Evolutionary conservation across 2,888 invertebrate species (phyloP), one percentile per base, ranked within the genome.

Genomic region (Ornithoptera priamus): DNA sequence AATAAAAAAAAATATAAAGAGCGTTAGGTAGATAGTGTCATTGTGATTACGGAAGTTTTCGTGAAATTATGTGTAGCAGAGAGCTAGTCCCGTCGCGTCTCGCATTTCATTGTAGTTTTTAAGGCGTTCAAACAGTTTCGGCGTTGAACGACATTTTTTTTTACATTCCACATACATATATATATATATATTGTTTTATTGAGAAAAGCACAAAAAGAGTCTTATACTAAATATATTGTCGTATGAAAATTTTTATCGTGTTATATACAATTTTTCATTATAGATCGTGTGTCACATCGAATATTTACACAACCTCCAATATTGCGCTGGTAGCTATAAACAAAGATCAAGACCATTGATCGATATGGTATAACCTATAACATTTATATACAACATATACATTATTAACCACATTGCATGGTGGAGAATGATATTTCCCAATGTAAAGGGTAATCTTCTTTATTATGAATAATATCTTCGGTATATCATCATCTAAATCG

Each of bases 1-100:
- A 22, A 22, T 22, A 22, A 22, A 22, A 22, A 22, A 22, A 12
- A 63, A 58, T 62, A 68, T 65, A 18, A 46, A 12, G 46, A 58
- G 60, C 60, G 59, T 62, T 36, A 70, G 42, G n/a, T 53, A 59
- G 42, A n/a, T 22, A 12, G 24, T 46, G 42, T 46, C 20, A 63
- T 18, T 24, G 53, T 30, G 57, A 58, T 53, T 53, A 46, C 46
- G 18, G n/a, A 42, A 58, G 22, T 24, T 59, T 80, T 81, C 78
- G 80, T 82, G 77, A 82, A 82, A 85, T 85, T 85, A 85, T 84
- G 82, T 86, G 88, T 85, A 84, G 82, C 78, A 77, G 84, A 81
- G 76, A 78, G 76, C 92, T 92, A 92, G 92, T 91, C 91, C 89
- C 90, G 92, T 85, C 89, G 91, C 84, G 84, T 77, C 71, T 75